Evolutionary conservation across 1,140 invertebrate species (phyloP).

Genomic region (Drosophila repletoides): DNA sequence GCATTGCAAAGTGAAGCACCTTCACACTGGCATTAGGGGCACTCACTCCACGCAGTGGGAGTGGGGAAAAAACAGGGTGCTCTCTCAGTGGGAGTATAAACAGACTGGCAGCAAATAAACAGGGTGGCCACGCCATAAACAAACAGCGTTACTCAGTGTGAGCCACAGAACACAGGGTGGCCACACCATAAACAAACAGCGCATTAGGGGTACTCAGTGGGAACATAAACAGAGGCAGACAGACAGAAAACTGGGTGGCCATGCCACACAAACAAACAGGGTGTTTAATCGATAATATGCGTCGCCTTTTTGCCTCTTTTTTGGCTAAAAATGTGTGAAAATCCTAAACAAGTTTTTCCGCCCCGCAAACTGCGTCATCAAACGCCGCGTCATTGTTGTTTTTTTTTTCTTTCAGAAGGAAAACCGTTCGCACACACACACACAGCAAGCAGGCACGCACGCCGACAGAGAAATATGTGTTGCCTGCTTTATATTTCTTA

Average conservation of each 20-base stretch:
- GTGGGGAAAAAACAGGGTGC: too few relatives aligned
- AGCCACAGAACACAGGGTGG: too few relatives aligned
- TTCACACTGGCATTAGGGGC: too few relatives aligned
- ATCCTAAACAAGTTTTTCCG: conserved; percentile 70
- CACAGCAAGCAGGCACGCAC: conserved; percentile 12
- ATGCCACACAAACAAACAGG: too few relatives aligned
- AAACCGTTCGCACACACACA: too few relatives aligned
- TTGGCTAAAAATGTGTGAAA: conserved; percentile 49
- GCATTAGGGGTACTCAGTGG: background rate
- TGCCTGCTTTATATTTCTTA: conserved; percentile 45
- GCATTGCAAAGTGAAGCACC: conserved; percentile 29
- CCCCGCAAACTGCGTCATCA: conserved; percentile 53
- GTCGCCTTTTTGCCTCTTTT: conserved; percentile 18
- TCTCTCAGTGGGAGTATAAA: conserved; percentile 19
- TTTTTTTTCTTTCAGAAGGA: conserved; percentile 3
- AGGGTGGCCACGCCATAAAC: conserved; percentile 32
- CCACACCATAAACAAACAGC: conserved; percentile 46
- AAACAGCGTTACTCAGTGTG: conserved; percentile 22
- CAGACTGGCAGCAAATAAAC: background rate
- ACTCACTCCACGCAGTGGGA: too few relatives aligned
- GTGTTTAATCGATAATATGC: conserved; percentile 60
- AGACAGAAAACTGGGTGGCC: background rate
- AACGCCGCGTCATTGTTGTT: conserved; percentile 20
- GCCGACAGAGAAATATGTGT: conserved; percentile 1
- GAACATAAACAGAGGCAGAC: too few relatives aligned